Conservation (phyloP, 2,888 invertebrate genomes). For the Xestia c-nigrum region DNA sequence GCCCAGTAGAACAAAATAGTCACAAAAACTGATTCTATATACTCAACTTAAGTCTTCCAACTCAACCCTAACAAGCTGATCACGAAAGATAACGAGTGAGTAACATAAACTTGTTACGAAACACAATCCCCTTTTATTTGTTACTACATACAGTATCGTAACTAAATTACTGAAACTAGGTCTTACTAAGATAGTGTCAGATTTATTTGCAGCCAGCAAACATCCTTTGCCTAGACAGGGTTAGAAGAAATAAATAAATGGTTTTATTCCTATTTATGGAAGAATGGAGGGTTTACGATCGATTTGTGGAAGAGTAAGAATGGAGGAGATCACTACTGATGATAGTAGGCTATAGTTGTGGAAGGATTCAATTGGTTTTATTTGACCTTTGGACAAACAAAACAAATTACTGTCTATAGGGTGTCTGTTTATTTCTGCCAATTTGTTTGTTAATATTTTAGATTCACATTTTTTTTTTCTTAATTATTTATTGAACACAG, state of each 20-base stretch:
- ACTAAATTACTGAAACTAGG: constrained; percentile 49
- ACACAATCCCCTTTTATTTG: constrained; percentile 33
- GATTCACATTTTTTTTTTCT: too few relatives aligned
- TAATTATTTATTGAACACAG: too few relatives aligned
- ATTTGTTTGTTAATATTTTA: too few relatives aligned
- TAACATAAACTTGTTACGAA: constrained; percentile 29
- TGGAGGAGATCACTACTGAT: not conserved
- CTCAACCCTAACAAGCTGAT: constrained; percentile 12
- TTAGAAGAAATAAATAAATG: constrained; percentile 35
- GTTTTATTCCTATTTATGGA: constrained; percentile 47
- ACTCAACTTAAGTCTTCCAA: too few relatives aligned
- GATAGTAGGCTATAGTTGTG: too few relatives aligned
- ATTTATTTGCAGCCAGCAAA: constrained; percentile 47
- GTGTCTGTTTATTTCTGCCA: not conserved
- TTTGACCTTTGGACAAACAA: not conserved
- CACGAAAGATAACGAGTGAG: constrained; percentile 17
- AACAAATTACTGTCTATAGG: constrained; percentile 1
- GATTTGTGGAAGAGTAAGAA: constrained; percentile 6
- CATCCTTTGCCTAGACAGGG: not conserved
- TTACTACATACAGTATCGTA: constrained; percentile 37
- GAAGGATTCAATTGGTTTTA: not conserved
- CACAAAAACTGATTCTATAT: not conserved
- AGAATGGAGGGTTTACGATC: constrained; percentile 5
- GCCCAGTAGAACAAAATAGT: not conserved
- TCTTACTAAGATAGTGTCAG: constrained; percentile 42